Percentiles rank a stretch among this genome's conserved stretches.
Evolutionary conservation across 2,888 invertebrate species (phyloP).

Genomic region (Panzeria rudis): DNA sequence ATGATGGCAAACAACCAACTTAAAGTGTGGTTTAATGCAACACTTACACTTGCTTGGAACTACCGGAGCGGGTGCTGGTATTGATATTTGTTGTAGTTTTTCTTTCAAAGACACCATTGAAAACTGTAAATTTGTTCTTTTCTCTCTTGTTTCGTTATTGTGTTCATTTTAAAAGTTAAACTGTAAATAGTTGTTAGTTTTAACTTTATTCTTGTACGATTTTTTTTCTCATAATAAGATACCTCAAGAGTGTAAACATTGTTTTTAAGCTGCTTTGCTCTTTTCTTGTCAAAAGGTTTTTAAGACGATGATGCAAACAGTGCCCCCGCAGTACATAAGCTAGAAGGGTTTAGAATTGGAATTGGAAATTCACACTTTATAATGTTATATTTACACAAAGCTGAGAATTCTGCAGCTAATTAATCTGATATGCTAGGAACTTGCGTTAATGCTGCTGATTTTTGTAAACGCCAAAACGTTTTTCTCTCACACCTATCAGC

Average conservation of each 20-base stretch:
- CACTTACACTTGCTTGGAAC: slow-evolving; percentile 22
- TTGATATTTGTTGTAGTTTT: neutral
- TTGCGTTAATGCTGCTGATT: no score
- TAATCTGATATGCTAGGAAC: no score
- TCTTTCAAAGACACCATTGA: neutral
- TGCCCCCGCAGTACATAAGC: neutral
- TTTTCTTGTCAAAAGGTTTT: neutral
- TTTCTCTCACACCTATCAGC: no score
- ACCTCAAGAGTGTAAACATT: slow-evolving; percentile 38
- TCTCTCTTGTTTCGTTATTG: slow-evolving; percentile 15
- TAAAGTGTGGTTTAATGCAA: slow-evolving; percentile 56
- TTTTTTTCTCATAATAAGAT: slow-evolving; percentile 30
- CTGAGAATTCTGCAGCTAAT: no score
- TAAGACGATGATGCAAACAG: neutral
- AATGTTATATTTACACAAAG: no score
- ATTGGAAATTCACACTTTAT: no score
- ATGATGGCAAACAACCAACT: slow-evolving; percentile 51
- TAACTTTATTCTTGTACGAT: slow-evolving; percentile 35
- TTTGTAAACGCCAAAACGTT: no score
- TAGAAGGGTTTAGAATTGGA: no score
- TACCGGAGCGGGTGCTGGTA: neutral
- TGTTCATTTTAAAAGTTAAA: slow-evolving; percentile 46
- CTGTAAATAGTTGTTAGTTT: slow-evolving; percentile 61
- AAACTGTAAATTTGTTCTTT: neutral
- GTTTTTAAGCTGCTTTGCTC: slow-evolving; percentile 12